Conservation (phyloP, 2,797 vertebrate species). For the Champsocephalus esox region DNA sequence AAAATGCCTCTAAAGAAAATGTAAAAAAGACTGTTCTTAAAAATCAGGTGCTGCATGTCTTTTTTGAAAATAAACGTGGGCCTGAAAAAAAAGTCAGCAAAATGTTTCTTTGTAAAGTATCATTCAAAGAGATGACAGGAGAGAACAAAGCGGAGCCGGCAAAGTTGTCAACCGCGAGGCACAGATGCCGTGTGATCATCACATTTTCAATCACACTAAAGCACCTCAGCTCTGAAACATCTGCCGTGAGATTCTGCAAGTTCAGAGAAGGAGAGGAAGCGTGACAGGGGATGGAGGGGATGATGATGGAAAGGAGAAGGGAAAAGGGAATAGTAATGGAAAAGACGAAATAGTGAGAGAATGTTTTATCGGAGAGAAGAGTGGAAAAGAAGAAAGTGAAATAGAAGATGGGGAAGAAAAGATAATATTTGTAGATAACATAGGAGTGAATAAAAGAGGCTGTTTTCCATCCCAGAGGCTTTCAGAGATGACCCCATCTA, state of each 20-base stretch:
- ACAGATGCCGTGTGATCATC: constrained; percentile 41
- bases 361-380: background rate
- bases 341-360: constrained; percentile 16
- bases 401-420: background rate
- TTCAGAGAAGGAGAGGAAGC: constrained; percentile 22
- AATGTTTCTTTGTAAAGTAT: constrained; percentile 36
- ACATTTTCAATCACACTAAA: constrained; percentile 46
- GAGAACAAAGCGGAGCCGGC: constrained; percentile 35
- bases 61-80: constrained; percentile 19
- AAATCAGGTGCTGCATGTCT: background rate
- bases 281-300: background rate
- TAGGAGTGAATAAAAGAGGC: constrained; percentile 28
- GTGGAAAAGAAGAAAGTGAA: background rate
- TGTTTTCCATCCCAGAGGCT: constrained; percentile 35
- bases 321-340: background rate
- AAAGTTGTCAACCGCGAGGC: constrained; percentile 38
- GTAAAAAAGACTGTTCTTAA: constrained; percentile 21
- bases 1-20: background rate
- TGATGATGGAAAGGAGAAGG: constrained; percentile 7
- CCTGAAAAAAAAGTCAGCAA: constrained; percentile 23
- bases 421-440: constrained; percentile 19
- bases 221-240: constrained; percentile 45
- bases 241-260: constrained; percentile 43
- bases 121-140: constrained; percentile 43
- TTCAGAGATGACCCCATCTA: constrained; percentile 40